Percentiles rank a stretch among this genome's conserved stretches.
Evolutionary conservation across 2,113 vertebrate species (phyloP).

Genomic region (Limanda limanda): DNA sequence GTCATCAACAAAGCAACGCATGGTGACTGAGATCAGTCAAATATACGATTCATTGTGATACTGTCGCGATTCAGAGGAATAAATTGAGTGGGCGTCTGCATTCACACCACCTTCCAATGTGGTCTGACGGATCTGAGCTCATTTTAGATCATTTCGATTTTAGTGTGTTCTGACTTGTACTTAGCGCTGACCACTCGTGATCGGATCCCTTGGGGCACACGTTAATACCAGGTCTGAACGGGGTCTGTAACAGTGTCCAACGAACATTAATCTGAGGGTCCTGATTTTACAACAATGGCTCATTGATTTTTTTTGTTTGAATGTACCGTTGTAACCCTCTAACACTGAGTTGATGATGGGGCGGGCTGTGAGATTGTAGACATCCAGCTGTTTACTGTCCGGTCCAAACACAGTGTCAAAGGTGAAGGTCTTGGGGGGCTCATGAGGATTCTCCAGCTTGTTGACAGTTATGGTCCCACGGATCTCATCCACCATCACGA

Average conservation of each 20-base stretch:
- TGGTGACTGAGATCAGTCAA: too few relatives aligned
- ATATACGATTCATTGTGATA: too few relatives aligned
- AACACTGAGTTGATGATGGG: slow-evolving; percentile 97
- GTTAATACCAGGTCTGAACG: background rate
- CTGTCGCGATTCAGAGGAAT: too few relatives aligned
- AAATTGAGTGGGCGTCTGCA: too few relatives aligned
- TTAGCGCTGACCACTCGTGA: background rate
- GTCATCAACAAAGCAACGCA: too few relatives aligned
- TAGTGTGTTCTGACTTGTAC: too few relatives aligned
- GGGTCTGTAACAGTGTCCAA: background rate
- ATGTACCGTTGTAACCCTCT: slow-evolving; percentile 97
- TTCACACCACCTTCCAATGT: too few relatives aligned
- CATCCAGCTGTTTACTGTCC: slow-evolving; percentile 98
- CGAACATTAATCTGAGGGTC: background rate
- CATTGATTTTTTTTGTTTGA: background rate
- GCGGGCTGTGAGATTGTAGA: slow-evolving; percentile 98
- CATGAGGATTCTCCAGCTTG: slow-evolving; percentile 91
- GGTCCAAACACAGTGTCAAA: slow-evolving; percentile 98
- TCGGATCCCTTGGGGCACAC: too few relatives aligned
- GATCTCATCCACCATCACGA: slow-evolving; percentile 94
- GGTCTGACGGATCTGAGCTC: too few relatives aligned
- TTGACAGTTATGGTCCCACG: slow-evolving; percentile 95
- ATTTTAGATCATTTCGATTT: too few relatives aligned
- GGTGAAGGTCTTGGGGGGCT: slow-evolving; percentile 96
- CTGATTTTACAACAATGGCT: background rate